A percentile compares a stretch with the other conserved stretches of the same genome.
Conservation (phyloP, 2,797 vertebrate species). For the Synaphobranchus kaupii region DNA sequence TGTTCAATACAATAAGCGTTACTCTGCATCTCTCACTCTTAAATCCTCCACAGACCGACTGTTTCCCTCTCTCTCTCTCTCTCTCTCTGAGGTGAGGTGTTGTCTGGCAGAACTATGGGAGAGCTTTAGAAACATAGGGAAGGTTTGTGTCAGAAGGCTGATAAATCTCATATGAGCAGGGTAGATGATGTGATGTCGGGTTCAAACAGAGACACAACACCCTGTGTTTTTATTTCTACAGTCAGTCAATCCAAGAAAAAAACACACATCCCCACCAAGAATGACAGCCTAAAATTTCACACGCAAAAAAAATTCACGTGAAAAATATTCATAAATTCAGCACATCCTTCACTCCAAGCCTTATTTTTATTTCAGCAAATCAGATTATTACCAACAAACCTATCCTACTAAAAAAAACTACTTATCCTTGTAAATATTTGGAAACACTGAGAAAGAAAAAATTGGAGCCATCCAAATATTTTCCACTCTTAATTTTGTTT, state of each 20-base stretch:
- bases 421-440: neutral
- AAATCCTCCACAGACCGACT: neutral
- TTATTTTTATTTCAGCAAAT: neutral
- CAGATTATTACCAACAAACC: neutral
- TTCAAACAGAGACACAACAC: neutral
- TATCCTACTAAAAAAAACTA: neutral
- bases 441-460: neutral
- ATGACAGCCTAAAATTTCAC: neutral
- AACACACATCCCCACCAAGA: neutral
- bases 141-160: neutral
- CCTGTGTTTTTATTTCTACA: neutral
- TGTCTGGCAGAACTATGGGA: neutral
- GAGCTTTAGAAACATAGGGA: neutral
- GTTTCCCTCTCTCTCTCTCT: neutral
- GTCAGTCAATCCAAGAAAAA: neutral
- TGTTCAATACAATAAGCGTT: neutral
- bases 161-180: neutral
- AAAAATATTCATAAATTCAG: constrained; percentile 14
- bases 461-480: neutral
- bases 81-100: neutral
- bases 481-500: neutral
- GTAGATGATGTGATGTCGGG: neutral
- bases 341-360: neutral
- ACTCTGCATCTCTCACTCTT: neutral
- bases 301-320: neutral